Base-by-base conservation (phyloP, 2,888 invertebrate species). In the Frankliniella fusca region DNA sequence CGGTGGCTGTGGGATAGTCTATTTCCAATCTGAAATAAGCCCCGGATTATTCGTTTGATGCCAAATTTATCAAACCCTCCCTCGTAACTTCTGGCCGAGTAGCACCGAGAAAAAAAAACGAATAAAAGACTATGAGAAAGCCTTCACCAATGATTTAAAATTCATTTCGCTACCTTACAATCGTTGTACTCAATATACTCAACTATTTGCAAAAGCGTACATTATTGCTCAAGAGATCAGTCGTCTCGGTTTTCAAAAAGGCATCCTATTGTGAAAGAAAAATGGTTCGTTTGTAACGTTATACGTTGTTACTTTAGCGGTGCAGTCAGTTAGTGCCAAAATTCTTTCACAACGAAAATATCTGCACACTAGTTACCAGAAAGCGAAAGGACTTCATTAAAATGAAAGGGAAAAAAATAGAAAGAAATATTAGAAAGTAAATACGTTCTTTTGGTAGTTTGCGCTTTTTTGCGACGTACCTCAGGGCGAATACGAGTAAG, bases 201-300 rank as follows among this genome's bases (percentile, higher is more conserved):
- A n/a, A n/a, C n/a, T n/a, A n/a, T n/a, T n/a, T n/a, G 20, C 54
- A 54, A 54, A 54, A 10, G 50, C 50, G 3, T 54, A 54, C 3
- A 10, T n/a, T 7, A 54, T 3, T 54, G 15, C 54, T 9, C 15
- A 20, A 54, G 54, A 54, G 54, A 54, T 20, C 20, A 20, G 54
- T 10, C 54, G 20, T 20, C 54, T 18, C 54, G 54, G n/a, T 54
- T 20, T 54, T 20, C 54, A 54, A 54, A 54, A 54, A 54, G 54
- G 54, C 70, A 23, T 70, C 70, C 70, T 70, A 70, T 23, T 70
- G 70, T 70, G 70, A 70, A 70, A 70, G 70, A 70, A 70, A 70
- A 54, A 54, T 54, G 54, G 54, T 54, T 54, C 15, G n/a, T 70
- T 70, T 23, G 70, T 70, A 70, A 70, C 70, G 70, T 70, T 70